Percentiles rank a stretch among this genome's conserved stretches.
phyloP scores from a whole-genome alignment of 2,797 vertebrate species.

The Chiropotes sagulatus region DNA sequence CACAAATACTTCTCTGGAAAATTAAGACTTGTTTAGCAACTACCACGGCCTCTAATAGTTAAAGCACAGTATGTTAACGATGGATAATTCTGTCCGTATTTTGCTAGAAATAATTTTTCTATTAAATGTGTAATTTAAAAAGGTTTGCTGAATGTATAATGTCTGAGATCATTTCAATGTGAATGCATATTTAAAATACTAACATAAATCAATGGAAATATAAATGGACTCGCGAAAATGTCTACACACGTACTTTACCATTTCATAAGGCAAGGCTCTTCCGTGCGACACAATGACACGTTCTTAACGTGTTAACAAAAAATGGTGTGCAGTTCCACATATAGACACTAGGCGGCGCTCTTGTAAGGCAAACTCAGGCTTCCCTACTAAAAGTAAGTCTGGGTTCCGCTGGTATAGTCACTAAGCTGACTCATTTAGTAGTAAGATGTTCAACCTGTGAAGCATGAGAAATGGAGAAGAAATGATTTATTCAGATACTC shows the following conservation, averaged over 20 bases:
- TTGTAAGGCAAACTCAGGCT: constrained; percentile 60
- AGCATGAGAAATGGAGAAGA: constrained; percentile 43
- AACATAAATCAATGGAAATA: neutral
- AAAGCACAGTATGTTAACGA: neutral
- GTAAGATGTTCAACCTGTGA: constrained; percentile 35
- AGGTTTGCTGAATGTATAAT: neutral
- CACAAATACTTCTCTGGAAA: neutral
- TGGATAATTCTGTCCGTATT: constrained; percentile 8
- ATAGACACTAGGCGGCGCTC: constrained; percentile 1
- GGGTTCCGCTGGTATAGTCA: neutral
- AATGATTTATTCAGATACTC: constrained; percentile 46
- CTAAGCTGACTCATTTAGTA: constrained; percentile 8
- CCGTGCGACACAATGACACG: neutral
- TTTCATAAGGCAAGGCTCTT: neutral
- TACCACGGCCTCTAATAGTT: neutral
- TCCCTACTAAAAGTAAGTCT: neutral
- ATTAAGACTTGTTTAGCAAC: neutral
- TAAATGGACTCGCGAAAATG: neutral
- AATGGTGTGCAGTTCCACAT: neutral
- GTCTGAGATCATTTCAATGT: neutral
- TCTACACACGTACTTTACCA: neutral
- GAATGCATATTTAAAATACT: neutral
- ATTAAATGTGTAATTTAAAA: neutral
- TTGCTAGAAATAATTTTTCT: constrained; percentile 14
- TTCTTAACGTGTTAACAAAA: neutral